Evolutionary conservation across 1,140 invertebrate genomes (phyloP).

Genomic region (Dreissena rostriformis): DNA sequence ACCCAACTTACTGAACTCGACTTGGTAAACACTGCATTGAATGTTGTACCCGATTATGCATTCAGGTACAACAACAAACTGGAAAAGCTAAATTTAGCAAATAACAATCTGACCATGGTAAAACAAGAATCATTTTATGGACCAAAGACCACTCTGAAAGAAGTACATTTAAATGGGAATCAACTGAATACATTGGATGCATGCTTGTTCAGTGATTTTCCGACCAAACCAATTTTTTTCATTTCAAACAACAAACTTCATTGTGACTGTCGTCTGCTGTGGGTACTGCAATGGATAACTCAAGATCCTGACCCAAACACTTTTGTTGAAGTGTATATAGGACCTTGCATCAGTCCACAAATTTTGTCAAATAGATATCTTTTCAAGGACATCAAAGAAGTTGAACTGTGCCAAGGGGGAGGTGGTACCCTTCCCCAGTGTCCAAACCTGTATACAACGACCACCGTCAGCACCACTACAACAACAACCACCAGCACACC

Average conservation of each 20-base stretch:
- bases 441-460: conserved; percentile 48
- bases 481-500: conserved; percentile 58
- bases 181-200: conserved; percentile 60
- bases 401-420: conserved; percentile 37
- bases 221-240: conserved; percentile 38
- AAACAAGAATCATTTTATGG: conserved; percentile 60
- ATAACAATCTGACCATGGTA: conserved; percentile 59
- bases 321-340: neutral
- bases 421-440: conserved; percentile 19
- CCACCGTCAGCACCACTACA: conserved; percentile 38
- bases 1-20: conserved; percentile 47
- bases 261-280: conserved; percentile 70
- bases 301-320: neutral
- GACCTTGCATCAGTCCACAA: conserved; percentile 13
- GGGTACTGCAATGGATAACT: conserved; percentile 63
- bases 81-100: conserved; percentile 52
- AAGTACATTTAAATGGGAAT: conserved; percentile 60
- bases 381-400: conserved; percentile 5
- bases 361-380: neutral
- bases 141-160: conserved; percentile 58
- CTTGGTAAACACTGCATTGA: conserved; percentile 55
- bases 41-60: conserved; percentile 57
- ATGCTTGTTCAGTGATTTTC: conserved; percentile 68
- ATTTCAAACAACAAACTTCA: conserved; percentile 62
- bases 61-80: conserved; percentile 60